These are phyloP conservation scores for Turritopsis dohrnii DNA, from an alignment of 30 jellyfish, hydroid and myxozoan genomes.

Conservation along the genomic window DNA sequence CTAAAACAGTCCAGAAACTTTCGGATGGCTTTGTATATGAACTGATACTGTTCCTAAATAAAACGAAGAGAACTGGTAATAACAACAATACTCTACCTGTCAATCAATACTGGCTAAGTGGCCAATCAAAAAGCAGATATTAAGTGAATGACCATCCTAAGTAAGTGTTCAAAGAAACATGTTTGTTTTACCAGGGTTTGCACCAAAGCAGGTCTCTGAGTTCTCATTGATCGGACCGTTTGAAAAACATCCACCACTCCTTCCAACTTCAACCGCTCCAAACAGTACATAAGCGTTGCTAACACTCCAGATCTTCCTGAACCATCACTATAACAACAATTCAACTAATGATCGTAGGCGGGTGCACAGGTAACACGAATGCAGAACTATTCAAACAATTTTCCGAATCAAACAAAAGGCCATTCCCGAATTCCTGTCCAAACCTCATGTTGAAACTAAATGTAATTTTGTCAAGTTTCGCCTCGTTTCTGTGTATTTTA, in stretches of 20 bases:
- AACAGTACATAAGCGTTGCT: conserved; percentile 73
- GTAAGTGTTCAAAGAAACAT: not conserved
- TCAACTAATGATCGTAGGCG: too few relatives aligned
- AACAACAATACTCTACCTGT: not conserved
- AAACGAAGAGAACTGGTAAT: conserved; percentile 8
- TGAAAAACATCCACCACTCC: conserved; percentile 92
- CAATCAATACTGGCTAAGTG: not conserved
- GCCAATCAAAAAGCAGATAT: not conserved
- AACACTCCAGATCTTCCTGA: conserved; percentile 92
- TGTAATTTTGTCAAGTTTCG: too few relatives aligned
- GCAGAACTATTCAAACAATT: too few relatives aligned
- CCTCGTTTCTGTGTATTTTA: too few relatives aligned
- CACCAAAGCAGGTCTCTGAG: conserved; percentile 81
- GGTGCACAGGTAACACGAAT: too few relatives aligned
- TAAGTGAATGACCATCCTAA: too few relatives aligned
- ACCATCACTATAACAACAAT: conserved; percentile 71
- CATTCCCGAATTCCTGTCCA: too few relatives aligned
- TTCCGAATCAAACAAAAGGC: too few relatives aligned
- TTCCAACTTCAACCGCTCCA: conserved; percentile 83
- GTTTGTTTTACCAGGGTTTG: conserved; percentile 67
- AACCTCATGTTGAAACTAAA: too few relatives aligned
- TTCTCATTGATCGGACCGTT: conserved; percentile 88
- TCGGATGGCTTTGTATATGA: conserved; percentile 61
- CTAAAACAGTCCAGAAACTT: conserved; percentile 84
- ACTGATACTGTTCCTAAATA: conserved; percentile 68